These are phyloP conservation scores for Cosmopolites sordidus DNA, from an alignment of 2,888 invertebrate genomes.

Conservation along the genomic window DNA sequence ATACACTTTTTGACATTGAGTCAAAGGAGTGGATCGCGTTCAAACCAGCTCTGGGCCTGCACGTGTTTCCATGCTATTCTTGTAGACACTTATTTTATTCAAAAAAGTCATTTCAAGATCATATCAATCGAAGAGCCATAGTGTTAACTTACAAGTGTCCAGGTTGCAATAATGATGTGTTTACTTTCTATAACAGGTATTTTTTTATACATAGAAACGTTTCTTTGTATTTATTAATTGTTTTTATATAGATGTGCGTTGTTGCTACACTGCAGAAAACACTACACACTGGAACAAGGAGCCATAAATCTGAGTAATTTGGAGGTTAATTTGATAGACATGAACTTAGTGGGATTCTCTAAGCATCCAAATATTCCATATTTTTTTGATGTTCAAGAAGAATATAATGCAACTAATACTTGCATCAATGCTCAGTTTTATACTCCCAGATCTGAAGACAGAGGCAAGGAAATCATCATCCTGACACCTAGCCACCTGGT, in stretches of 20 bases:
- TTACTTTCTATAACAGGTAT: not conserved
- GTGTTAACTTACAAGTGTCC: conserved; percentile 41
- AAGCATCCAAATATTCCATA: conserved; percentile 38
- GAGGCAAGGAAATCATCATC: conserved; percentile 36
- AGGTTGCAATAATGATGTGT: conserved; percentile 29
- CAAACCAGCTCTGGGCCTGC: conserved; percentile 29
- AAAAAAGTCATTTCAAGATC: conserved; percentile 43
- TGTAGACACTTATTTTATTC: conserved; percentile 39
- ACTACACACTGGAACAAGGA: conserved; percentile 38
- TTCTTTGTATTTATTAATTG: not conserved
- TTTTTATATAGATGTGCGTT: conserved; percentile 35
- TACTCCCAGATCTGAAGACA: conserved; percentile 33
- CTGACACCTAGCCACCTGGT: conserved; percentile 39
- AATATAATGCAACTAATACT: conserved; percentile 16
- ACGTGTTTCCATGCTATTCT: conserved; percentile 32
- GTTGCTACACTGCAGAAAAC: conserved; percentile 42
- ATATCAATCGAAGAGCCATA: conserved; percentile 42
- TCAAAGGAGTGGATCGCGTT: conserved; percentile 34
- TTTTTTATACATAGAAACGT: too few species aligned
- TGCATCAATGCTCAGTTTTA: conserved; percentile 41
- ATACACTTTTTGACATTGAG: conserved; percentile 29
- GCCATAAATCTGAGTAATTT: conserved; percentile 39
- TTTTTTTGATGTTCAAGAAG: conserved; percentile 41
- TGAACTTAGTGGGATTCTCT: conserved; percentile 43
- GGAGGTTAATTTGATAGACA: conserved; percentile 37